A percentile compares a stretch with the other conserved stretches of the same genome.
Conservation (phyloP, 1,140 invertebrate species). For the Akabosia matsudoensis region DNA sequence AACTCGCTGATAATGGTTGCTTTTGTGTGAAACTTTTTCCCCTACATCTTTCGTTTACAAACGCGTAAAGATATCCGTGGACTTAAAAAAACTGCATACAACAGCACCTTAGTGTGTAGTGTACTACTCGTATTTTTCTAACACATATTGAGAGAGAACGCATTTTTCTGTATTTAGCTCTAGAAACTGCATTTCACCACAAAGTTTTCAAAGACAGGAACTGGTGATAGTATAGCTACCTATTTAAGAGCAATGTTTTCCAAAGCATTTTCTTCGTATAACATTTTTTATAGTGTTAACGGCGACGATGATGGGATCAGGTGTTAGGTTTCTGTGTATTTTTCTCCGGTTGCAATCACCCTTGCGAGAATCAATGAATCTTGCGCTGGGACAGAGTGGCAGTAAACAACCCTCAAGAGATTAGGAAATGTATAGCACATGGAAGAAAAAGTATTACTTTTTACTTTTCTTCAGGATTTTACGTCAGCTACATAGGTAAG, state of each 20-base stretch:
- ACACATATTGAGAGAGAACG: no score
- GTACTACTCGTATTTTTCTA: no score
- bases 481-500: no score
- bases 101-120: not conserved
- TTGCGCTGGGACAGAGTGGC: constrained; percentile 7
- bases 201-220: no score
- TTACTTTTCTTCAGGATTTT: not conserved
- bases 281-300: no score
- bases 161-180: no score
- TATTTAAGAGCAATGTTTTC: no score
- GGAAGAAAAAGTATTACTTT: constrained; percentile 3
- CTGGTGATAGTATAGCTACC: no score
- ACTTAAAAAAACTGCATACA: not conserved
- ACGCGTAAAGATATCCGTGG: not conserved
- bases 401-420: constrained; percentile 24
- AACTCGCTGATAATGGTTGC: constrained; percentile 1
- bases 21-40: constrained; percentile 20
- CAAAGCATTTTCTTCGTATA: no score
- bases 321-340: constrained; percentile 20
- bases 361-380: constrained; percentile 23
- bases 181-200: no score
- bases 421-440: constrained; percentile 23
- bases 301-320: constrained; percentile 15
- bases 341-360: constrained; percentile 13
- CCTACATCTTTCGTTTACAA: not conserved